Base-by-base conservation (phyloP, 1,140 invertebrate genomes). In the Drosophila setifemur region DNA sequence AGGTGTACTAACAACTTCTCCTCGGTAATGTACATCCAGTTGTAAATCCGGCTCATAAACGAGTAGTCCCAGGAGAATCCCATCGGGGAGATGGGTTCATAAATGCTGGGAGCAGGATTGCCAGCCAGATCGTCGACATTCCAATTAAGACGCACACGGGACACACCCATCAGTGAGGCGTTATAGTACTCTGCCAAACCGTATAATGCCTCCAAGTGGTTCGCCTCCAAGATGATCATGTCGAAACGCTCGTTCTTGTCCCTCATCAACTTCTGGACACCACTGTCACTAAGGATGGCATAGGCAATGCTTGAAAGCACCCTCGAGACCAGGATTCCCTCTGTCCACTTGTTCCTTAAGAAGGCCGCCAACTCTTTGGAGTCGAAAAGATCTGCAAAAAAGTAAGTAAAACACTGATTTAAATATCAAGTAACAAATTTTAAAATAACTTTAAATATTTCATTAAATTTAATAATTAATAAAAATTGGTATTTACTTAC, bases 21-120 rank as follows among this genome's bases (percentile, higher is more conserved):
- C 42, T 70, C 73, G 0, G 25, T 67, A 0, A 74, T 67, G 31
- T 68, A 55, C 7, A 85, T 4, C 44, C 70, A 61, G 47, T 92
- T 92, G 4, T 70, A 19, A 12, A 83, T 21, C 39, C 91, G 69
- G 50, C 92, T 66, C 0, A 28, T 45, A 7, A 92, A 76, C 4
- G 61, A 87, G 83, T 91, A 89, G 1, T 77, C 53, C 0, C 54
- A 70, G 0, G 88, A 57, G 37, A 69, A 90, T 0, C 61, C 35
- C 6, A 75, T 47, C 1, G 89, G 86, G 0, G 76, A 44, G 19
- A 89, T 44, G 0, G 90, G 88, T 1, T 90, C 70, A 19, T 90
- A 91, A 0, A 78, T 16, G 33, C 55, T 88, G 0, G 87, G 73
- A 18, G 87, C 74, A 0, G 49, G 26, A 18, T 79, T 79, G 0